Conservation (phyloP, 1,140 invertebrate species). For the Drosophila hydei region DNA sequence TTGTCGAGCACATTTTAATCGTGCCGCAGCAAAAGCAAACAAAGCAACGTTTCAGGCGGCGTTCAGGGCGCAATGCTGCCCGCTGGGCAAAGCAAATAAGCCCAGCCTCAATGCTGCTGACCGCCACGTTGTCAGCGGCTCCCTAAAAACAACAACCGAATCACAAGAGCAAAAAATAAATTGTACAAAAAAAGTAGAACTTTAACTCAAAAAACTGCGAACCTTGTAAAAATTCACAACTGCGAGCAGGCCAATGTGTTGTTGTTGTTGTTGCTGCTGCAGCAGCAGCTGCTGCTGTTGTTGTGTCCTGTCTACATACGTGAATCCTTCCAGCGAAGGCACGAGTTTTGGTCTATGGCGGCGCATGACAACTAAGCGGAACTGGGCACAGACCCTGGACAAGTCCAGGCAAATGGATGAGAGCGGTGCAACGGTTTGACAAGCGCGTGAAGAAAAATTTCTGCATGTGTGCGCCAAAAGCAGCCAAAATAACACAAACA, state of each 20-base stretch:
- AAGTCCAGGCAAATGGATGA: slow-evolving; percentile 69
- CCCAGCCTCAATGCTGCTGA: slow-evolving; percentile 29
- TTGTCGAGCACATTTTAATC: slow-evolving; percentile 82
- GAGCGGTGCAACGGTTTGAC: slow-evolving; percentile 78
- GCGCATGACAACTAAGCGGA: slow-evolving; percentile 74
- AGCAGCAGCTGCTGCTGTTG: slow-evolving; percentile 28
- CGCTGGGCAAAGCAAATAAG: slow-evolving; percentile 70
- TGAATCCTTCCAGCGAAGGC: slow-evolving; percentile 36
- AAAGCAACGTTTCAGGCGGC: too few species aligned
- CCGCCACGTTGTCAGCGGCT: slow-evolving; percentile 39
- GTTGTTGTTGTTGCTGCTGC: not conserved
- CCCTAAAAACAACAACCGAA: slow-evolving; percentile 20
- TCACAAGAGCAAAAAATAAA: slow-evolving; percentile 9
- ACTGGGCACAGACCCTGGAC: slow-evolving; percentile 25
- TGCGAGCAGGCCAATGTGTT: slow-evolving; percentile 29
- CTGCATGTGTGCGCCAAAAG: slow-evolving; percentile 68
- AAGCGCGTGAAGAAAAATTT: slow-evolving; percentile 80
- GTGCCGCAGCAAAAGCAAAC: slow-evolving; percentile 76
- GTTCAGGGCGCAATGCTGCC: slow-evolving; percentile 60
- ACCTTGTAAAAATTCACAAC: slow-evolving; percentile 77
- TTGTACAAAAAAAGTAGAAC: slow-evolving; percentile 12
- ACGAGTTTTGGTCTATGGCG: slow-evolving; percentile 70
- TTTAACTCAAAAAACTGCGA: slow-evolving; percentile 59
- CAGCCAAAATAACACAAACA: slow-evolving; percentile 48
- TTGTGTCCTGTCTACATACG: slow-evolving; percentile 76